Base-by-base conservation (phyloP, 1,140 invertebrate species). In the Anastatus disparis region DNA sequence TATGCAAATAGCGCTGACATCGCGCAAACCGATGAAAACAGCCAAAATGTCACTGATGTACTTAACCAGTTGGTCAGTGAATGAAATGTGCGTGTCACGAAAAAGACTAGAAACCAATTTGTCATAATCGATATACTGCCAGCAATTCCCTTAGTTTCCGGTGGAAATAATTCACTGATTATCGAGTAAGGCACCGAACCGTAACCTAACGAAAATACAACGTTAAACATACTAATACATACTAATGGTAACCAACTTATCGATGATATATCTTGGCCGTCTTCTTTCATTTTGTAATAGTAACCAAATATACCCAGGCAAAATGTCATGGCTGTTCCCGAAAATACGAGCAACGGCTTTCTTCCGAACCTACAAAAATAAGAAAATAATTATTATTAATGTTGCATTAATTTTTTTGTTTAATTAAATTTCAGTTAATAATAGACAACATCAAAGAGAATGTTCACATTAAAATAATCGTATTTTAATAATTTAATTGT, bases 151-250 rank as follows among this genome's bases (percentile, higher is more conserved):
- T 90, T 88, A 2, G 89, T 89, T 76, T 88, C 87, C 3, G 87
- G 86, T n/a, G 91, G 89, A 66, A 92, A 91, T 15, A 92, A 82
- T 82, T 93, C 90, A 15, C 85, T 88, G 75, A 92, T 89, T 75
- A 93, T 85, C 8, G 93, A 87, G 87, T 91, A 92, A 0, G 92
- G 92, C 52, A 94, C 89, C 10, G 93, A 90, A 31, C 92, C 91
- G 81, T 90, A 90, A 3, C 91, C 91, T 7, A 87, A 69, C 46
- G 83, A 83, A 72, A 85, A 87, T 0, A 85, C 79, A 12, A 86
- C 78, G 58, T 86, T 86, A 77, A 84, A 88, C 61, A 85, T 68
- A 17, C 85, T 78, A 12, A 88, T 75, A 56, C 79, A 82, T 1
- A 82, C 71, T 1, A 88, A 73, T 3, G 87, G 87, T 12, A 87